Evolutionary conservation across 2,888 invertebrate species (phyloP).

Genomic region (Drosophila siamana): DNA sequence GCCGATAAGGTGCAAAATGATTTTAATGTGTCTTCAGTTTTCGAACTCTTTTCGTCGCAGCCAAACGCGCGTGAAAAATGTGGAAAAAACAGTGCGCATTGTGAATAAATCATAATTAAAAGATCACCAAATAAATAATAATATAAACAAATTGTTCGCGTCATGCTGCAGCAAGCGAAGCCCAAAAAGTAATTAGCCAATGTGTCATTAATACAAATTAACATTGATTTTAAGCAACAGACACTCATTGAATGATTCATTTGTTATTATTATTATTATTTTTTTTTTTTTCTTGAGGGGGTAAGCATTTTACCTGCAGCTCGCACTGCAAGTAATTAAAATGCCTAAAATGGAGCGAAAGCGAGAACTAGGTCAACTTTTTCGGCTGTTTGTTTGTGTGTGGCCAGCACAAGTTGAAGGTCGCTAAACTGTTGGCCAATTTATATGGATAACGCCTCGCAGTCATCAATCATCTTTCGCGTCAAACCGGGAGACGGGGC

Average conservation of each 20-base stretch:
- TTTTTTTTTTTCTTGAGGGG: background rate
- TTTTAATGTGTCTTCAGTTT: slow-evolving; percentile 66
- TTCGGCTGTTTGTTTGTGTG: background rate
- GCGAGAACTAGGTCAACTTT: slow-evolving; percentile 58
- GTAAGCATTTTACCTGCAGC: slow-evolving; percentile 15
- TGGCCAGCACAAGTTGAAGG: slow-evolving; percentile 57
- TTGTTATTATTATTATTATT: too few species aligned
- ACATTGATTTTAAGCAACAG: slow-evolving; percentile 44
- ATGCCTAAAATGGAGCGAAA: slow-evolving; percentile 29
- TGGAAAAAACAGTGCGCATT: slow-evolving; percentile 11
- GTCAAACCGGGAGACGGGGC: slow-evolving; percentile 37
- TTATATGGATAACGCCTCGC: slow-evolving; percentile 41
- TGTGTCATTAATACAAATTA: slow-evolving; percentile 65
- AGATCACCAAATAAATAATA: slow-evolving; percentile 13
- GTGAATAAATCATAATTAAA: slow-evolving; percentile 65
- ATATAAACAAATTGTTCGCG: slow-evolving; percentile 5
- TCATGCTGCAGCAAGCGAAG: slow-evolving; percentile 52
- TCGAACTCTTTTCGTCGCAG: slow-evolving; percentile 27
- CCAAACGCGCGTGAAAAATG: slow-evolving; percentile 43
- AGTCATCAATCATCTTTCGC: slow-evolving; percentile 71
- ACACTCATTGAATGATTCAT: slow-evolving; percentile 39
- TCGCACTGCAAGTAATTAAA: slow-evolving; percentile 50
- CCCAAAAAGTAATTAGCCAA: slow-evolving; percentile 64
- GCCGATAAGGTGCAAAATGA: slow-evolving; percentile 68
- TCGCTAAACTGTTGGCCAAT: slow-evolving; percentile 37